Evolutionary conservation across 2,888 invertebrate genomes (phyloP).

Genomic region (Latheticus oryzae): DNA sequence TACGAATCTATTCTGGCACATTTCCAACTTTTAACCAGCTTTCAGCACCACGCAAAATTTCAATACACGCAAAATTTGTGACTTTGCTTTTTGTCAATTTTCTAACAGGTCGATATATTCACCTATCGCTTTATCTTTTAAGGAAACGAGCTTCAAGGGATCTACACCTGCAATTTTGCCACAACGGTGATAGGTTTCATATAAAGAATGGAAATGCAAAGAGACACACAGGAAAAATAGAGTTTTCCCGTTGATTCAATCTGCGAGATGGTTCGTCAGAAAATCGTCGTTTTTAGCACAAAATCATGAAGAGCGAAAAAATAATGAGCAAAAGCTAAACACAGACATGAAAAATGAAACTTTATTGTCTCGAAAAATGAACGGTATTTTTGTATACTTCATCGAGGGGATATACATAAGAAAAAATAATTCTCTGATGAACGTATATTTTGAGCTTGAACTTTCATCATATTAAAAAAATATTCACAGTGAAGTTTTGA

Average conservation of each 20-base stretch:
- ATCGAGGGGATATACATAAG: conserved; percentile 15
- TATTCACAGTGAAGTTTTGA: too few relatives aligned
- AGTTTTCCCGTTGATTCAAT: conserved; percentile 31
- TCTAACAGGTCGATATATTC: conserved; percentile 24
- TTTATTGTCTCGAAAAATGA: conserved; percentile 21
- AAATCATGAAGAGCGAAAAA: conserved; percentile 13
- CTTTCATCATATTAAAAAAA: neutral
- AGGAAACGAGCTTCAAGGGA: conserved; percentile 26
- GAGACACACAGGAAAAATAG: conserved; percentile 19
- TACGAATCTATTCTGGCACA: too few relatives aligned
- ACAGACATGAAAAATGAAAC: conserved; percentile 25
- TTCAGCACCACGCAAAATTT: too few relatives aligned
- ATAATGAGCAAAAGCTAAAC: conserved; percentile 16
- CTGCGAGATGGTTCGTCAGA: conserved; percentile 10
- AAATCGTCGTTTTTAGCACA: conserved; percentile 14
- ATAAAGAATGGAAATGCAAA: conserved; percentile 21
- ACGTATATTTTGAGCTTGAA: neutral
- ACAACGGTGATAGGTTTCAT: conserved; percentile 29
- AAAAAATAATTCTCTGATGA: conserved; percentile 1
- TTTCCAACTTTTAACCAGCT: too few relatives aligned
- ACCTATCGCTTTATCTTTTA: conserved; percentile 28
- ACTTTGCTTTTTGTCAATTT: conserved; percentile 28
- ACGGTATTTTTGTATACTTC: conserved; percentile 22
- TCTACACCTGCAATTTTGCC: conserved; percentile 28
- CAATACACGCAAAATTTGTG: conserved; percentile 9